Evolutionary conservation across 2,113 vertebrate species (phyloP).

Genomic region (Apeltes quadracus): DNA sequence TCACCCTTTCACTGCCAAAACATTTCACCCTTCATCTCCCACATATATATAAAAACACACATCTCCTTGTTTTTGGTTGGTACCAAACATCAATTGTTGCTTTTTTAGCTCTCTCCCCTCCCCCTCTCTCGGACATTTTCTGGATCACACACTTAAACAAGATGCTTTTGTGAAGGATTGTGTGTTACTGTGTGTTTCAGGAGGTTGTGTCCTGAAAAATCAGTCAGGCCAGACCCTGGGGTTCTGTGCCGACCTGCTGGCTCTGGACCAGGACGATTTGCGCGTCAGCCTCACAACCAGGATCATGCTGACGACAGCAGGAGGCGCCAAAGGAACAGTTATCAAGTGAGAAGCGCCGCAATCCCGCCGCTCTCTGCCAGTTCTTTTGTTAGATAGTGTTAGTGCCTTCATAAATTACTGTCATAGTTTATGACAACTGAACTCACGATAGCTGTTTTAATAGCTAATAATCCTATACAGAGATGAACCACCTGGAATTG

Average conservation of each 20-base stretch:
- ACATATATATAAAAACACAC: neutral
- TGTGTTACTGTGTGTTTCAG: slow-evolving; percentile 72
- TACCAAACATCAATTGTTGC: too few species aligned
- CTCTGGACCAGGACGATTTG: slow-evolving; percentile 92
- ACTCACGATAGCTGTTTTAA: slow-evolving; percentile 22
- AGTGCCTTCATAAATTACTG: neutral
- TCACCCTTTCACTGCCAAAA: neutral
- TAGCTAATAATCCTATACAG: slow-evolving; percentile 16
- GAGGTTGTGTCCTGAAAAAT: slow-evolving; percentile 89
- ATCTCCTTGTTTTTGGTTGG: neutral
- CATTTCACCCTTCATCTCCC: neutral
- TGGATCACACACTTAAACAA: neutral
- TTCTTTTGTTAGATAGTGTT: neutral
- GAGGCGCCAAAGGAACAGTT: slow-evolving; percentile 98
- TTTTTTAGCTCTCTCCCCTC: too few species aligned
- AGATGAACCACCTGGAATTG: slow-evolving; percentile 24
- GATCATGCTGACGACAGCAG: slow-evolving; percentile 98
- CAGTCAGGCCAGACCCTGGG: slow-evolving; percentile 87
- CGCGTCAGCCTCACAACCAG: slow-evolving; percentile 93
- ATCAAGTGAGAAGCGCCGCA: slow-evolving; percentile 88
- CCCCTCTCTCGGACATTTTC: neutral
- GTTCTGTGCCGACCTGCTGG: slow-evolving; percentile 89
- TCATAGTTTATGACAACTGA: neutral
- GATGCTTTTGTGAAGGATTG: neutral
- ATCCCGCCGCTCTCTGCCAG: neutral